Evolutionary conservation across 2,113 vertebrate genomes (phyloP).

Genomic region (Xiphorhynchus elegans): DNA sequence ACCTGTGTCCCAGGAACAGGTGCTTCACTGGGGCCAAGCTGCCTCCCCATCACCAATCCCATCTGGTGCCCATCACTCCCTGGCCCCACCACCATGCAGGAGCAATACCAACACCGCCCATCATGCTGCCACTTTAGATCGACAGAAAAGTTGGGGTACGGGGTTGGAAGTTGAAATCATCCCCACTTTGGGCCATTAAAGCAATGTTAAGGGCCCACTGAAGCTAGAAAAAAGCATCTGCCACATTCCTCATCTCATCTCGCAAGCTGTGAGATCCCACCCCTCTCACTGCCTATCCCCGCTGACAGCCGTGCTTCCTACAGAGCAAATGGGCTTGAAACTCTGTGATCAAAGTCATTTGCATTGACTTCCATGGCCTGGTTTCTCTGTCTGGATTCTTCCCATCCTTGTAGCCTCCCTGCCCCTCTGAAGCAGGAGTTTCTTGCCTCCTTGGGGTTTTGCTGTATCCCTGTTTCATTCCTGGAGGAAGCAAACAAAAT

Average conservation of each 20-base stretch:
- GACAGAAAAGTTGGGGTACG: fast-evolving
- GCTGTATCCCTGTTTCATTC: not conserved
- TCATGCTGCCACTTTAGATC: not conserved
- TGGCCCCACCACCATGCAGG: not conserved
- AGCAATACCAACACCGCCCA: fast-evolving
- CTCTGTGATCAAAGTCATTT: constrained; percentile 22
- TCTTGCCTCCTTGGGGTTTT: not conserved
- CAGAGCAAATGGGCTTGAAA: constrained; percentile 48
- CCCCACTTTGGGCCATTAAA: not conserved
- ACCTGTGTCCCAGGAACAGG: not conserved
- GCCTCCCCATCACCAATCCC: not conserved
- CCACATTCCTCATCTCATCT: constrained; percentile 18
- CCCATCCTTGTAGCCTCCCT: not conserved
- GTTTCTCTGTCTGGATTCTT: constrained; percentile 30
- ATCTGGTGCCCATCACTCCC: not conserved
- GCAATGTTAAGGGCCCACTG: not conserved
- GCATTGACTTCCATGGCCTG: constrained; percentile 52
- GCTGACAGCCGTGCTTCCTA: constrained; percentile 45
- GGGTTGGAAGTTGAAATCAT: not conserved
- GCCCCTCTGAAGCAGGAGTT: not conserved
- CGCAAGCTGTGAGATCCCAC: constrained; percentile 38
- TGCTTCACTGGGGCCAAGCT: fast-evolving
- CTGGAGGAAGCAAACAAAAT: not conserved
- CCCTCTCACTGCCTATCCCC: constrained; percentile 31
- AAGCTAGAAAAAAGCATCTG: not conserved